Evolutionary conservation across 2,797 vertebrate genomes (phyloP), one percentile per base, ranked within the genome.

Genomic region (Leptodactylus fallax): DNA sequence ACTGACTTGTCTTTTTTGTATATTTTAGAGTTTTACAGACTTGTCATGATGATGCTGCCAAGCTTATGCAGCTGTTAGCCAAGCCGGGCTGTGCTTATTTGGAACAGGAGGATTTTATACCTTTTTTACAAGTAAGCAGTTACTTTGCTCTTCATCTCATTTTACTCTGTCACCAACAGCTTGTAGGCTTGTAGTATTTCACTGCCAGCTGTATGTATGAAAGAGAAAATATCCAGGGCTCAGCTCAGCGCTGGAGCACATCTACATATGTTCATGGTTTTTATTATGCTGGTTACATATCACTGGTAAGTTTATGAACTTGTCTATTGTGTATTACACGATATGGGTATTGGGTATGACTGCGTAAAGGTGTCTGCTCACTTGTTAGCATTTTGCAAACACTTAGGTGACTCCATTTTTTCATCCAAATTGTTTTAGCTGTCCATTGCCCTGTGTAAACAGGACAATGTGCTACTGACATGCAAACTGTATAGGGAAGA

Each of bases 81-180:
- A 97, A 93, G 90, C 98, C 98, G 86, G 97, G 97, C 90, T 97
- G 96, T 92, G 95, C 95, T 94, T 97, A 96, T 94, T 95, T 99
- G 94, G 97, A 97, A 94, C 98, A 97, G 95, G 98, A 99, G 85
- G 98, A 99, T 94, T 97, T 99, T 92, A 96, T 98, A 94, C 97
- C 98, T 93, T 97, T 99, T 94, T 94, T 99, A 92, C 98, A 99
- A 96, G 98, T 99, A 95, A 89, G 55, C 83, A 72, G 19, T 79
- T 81, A 47, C 3, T 79, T 23, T 74, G 3, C 21, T 51, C 14
- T n/a, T 49, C n/a, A 25, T 49, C 21, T 2, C 6, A n/a, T n/a
- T n/a, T n/a, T n/a, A n/a, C n/a, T n/a, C n/a, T n/a, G n/a, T 11
- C 8, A 13, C 63, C 21, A 36, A 36, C 27, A 13, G 56, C 27